These are phyloP conservation scores for Hydriomena furcata DNA, from an alignment of 2,888 invertebrate genomes.

Conservation along the genomic window DNA sequence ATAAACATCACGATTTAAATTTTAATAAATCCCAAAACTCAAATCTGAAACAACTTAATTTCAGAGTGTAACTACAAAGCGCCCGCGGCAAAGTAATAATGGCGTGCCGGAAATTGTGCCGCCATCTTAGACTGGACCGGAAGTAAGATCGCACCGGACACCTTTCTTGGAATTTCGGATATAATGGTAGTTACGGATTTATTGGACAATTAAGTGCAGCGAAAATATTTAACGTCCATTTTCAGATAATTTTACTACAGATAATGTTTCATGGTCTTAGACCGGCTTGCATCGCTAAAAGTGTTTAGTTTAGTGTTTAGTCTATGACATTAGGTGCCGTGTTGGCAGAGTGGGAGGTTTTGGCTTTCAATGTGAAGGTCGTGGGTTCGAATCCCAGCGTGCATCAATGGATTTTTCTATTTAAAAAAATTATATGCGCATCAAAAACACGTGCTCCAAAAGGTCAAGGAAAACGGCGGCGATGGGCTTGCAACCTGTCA, in stretches of 20 bases:
- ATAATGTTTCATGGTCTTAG: not conserved
- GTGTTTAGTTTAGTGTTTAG: no score
- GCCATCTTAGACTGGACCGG: constrained; percentile 45
- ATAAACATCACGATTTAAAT: constrained; percentile 4
- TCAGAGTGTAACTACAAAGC: constrained; percentile 32
- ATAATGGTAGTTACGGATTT: constrained; percentile 24
- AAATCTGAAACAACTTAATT: constrained; percentile 32
- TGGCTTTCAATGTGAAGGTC: no score
- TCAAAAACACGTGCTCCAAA: no score
- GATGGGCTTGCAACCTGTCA: no score
- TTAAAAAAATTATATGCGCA: no score
- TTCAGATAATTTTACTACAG: no score
- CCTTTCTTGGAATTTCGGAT: constrained; percentile 30
- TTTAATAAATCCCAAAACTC: constrained; percentile 14
- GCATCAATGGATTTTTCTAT: no score
- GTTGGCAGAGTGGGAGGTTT: no score
- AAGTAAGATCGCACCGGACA: constrained; percentile 36
- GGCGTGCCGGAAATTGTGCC: constrained; percentile 46
- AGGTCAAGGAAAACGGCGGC: no score
- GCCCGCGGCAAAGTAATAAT: constrained; percentile 43
- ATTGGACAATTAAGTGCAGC: constrained; percentile 7
- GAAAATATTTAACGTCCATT: not conserved
- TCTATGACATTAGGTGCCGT: no score
- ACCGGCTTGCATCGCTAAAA: no score
- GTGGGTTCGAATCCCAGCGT: no score